Evolutionary conservation across 2,888 invertebrate genomes (phyloP), one percentile per base, ranked within the genome.

Genomic region (Hipparchia sbordonii): DNA sequence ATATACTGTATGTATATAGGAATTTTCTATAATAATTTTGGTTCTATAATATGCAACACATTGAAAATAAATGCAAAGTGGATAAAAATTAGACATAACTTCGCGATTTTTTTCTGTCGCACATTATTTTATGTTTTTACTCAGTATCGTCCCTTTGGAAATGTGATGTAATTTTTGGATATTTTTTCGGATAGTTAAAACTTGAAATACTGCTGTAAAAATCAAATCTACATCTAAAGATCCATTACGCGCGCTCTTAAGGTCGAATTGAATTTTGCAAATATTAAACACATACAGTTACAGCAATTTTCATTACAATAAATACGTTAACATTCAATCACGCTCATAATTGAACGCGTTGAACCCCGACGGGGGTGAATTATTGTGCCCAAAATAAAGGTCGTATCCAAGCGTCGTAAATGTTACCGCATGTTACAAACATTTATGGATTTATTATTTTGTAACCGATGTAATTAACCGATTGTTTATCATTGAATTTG

Each of bases 271-370:
- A 67, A 57, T 67, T n/a, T 33, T 48, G 48, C 59, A 46, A 70
- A 60, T 48, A 62, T 57, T n/a, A 62, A 70, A 69, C 54, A 69
- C 54, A 51, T 71, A 67, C 7, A 66, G 46, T 68, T 56, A 56
- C 23, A 46, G 48, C 39, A 23, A 48, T 71, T 72, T 70, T 65
- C 67, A 46, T 51, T 69, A n/a, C 13, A 46, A 67, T 73, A 62
- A 72, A 65, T 61, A 66, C 70, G 75, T 74, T 74, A 74, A 77
- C 76, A 74, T 69, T 74, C 74, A 74, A 73, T 71, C 74, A 72
- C 62, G 74, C 54, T 78, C 77, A 78, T 78, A 78, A 80, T 75
- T 79, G 76, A 72, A 73, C 74, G 75, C 73, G 77, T 76, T 71
- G 73, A 72, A 73, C 72, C 75, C 61, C 73, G 63, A 9, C 71